Conservation (phyloP, 2,888 invertebrate species). For the Leucozona laternaria region DNA sequence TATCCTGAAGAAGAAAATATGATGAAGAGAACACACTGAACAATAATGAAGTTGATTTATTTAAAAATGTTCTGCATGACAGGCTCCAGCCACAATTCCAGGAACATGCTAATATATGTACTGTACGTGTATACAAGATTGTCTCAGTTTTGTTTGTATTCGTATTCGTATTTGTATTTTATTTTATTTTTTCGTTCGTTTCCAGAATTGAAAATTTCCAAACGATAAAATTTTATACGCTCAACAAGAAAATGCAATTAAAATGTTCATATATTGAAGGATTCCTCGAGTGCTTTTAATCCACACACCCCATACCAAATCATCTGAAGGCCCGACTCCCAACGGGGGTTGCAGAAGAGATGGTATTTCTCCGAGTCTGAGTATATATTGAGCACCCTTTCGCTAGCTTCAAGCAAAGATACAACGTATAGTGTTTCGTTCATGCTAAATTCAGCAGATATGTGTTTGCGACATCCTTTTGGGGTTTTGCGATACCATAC, state of each 20-base stretch:
- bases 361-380: slow-evolving; percentile 55
- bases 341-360: slow-evolving; percentile 34
- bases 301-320: slow-evolving; percentile 52
- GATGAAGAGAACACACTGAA: slow-evolving; percentile 29
- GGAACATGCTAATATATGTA: slow-evolving; percentile 1
- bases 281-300: slow-evolving; percentile 76
- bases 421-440: slow-evolving; percentile 19
- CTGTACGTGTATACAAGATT: slow-evolving; percentile 39
- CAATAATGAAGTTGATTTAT: slow-evolving; percentile 45
- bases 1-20: neutral
- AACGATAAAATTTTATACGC: slow-evolving; percentile 82
- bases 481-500: slow-evolving; percentile 71
- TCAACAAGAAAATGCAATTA: slow-evolving; percentile 76
- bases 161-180: too few relatives aligned
- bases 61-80: slow-evolving; percentile 40
- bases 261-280: slow-evolving; percentile 76
- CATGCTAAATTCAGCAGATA: slow-evolving; percentile 42
- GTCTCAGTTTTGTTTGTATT: slow-evolving; percentile 36
- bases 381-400: slow-evolving; percentile 62
- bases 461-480: slow-evolving; percentile 66
- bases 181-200: slow-evolving; percentile 47
- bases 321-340: neutral
- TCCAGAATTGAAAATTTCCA: slow-evolving; percentile 81
- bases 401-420: slow-evolving; percentile 4
- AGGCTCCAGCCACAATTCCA: neutral